Evolutionary conservation across 2,797 vertebrate species (phyloP).

Genomic region (Phalanger gymnotis): DNA sequence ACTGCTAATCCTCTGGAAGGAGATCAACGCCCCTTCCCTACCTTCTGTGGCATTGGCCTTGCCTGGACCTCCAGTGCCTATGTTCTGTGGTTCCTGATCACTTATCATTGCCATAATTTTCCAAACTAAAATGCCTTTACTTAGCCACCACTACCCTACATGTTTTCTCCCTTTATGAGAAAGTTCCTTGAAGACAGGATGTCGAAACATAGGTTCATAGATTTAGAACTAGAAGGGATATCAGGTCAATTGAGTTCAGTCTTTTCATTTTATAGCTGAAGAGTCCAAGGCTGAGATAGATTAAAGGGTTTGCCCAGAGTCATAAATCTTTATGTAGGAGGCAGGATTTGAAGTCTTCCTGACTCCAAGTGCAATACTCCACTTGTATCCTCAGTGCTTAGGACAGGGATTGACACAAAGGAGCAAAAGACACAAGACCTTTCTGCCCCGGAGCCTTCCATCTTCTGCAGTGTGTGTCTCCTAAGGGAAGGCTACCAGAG

Average conservation of each 20-base stretch:
- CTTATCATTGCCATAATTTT: background rate
- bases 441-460: background rate
- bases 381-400: background rate
- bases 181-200: background rate
- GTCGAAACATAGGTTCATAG: background rate
- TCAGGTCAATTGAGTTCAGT: background rate
- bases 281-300: background rate
- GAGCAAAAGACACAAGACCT: background rate
- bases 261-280: background rate
- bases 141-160: background rate
- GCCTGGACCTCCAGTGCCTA: background rate
- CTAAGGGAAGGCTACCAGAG: background rate
- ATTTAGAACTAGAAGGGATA: background rate
- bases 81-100: background rate
- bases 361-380: background rate
- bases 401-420: background rate
- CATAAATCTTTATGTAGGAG: background rate
- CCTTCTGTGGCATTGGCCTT: background rate
- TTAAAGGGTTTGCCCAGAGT: background rate
- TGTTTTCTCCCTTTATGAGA: background rate
- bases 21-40: background rate
- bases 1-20: background rate
- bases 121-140: background rate
- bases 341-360: background rate
- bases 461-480: background rate